These are phyloP conservation scores for Pachypsylla venusta DNA, from an alignment of 1,140 invertebrate species.

Conservation along the genomic window DNA sequence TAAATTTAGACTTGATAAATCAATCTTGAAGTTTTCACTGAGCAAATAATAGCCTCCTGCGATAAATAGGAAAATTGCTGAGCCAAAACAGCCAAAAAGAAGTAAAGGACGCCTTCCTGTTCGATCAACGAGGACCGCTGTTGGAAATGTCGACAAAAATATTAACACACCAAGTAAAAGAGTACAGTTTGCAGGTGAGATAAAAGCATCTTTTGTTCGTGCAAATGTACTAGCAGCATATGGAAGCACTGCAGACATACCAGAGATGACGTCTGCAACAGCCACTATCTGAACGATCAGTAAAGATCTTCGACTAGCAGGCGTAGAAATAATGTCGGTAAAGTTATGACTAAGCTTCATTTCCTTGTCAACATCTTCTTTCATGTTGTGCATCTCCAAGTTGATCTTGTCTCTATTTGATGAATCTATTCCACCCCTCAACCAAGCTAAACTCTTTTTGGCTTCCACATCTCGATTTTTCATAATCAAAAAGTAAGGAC, in stretches of 20 bases:
- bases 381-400: constrained; percentile 20
- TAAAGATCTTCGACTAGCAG: constrained; percentile 19
- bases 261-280: constrained; percentile 21
- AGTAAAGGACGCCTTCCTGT: constrained; percentile 34
- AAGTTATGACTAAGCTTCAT: constrained; percentile 16
- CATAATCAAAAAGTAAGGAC: constrained; percentile 52
- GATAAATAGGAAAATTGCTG: constrained; percentile 25
- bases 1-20: constrained; percentile 13
- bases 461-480: constrained; percentile 46
- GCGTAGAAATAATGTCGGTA: constrained; percentile 11
- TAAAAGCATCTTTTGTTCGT: background rate
- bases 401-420: constrained; percentile 12
- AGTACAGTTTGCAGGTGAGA: constrained; percentile 21
- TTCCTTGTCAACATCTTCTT: constrained; percentile 17
- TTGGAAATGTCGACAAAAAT: constrained; percentile 31
- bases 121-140: constrained; percentile 33
- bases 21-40: background rate
- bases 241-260: constrained; percentile 21
- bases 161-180: constrained; percentile 22
- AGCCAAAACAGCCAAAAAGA: constrained; percentile 32
- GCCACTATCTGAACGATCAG: constrained; percentile 22
- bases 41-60: constrained; percentile 1
- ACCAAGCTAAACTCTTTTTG: constrained; percentile 41
- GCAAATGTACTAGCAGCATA: constrained; percentile 22
- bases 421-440: constrained; percentile 35